Percentiles rank a stretch among this genome's conserved stretches.
Conservation (phyloP, 2,888 invertebrate species). For the Erebia palarica region DNA sequence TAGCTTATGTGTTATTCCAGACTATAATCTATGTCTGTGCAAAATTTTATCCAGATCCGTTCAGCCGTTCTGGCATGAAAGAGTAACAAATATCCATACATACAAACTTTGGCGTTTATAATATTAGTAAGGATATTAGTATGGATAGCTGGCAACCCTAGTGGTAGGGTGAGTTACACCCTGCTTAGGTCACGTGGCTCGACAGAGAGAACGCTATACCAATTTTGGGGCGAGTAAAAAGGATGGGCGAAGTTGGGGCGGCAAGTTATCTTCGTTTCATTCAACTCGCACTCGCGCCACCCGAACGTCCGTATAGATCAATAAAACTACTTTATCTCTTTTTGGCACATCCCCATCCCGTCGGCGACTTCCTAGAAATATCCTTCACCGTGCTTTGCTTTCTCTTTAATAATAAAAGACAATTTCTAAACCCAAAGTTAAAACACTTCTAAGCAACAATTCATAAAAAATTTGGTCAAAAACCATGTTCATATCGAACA, state of each 20-base stretch:
- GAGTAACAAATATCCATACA: no score
- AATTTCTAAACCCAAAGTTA: conserved; percentile 42
- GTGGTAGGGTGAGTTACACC: conserved; percentile 82
- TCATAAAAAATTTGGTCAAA: conserved; percentile 32
- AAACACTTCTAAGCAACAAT: conserved; percentile 37
- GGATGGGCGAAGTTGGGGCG: conserved; percentile 75
- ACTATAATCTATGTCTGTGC: no score
- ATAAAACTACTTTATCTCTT: conserved; percentile 84
- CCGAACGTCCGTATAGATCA: conserved; percentile 83
- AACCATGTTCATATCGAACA: no score
- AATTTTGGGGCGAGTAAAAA: conserved; percentile 54
- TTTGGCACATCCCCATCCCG: conserved; percentile 83
- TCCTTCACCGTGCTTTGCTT: conserved; percentile 66
- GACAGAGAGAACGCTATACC: conserved; percentile 65
- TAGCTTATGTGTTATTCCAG: no score
- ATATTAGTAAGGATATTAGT: no score
- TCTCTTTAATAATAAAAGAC: conserved; percentile 54
- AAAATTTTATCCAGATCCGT: no score
- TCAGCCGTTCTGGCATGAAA: no score
- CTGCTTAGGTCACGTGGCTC: conserved; percentile 82
- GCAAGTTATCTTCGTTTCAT: conserved; percentile 83
- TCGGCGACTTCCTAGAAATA: conserved; percentile 77
- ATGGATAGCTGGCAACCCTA: no score
- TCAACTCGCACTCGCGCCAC: conserved; percentile 81
- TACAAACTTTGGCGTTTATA: no score